Evolutionary conservation across 2,888 invertebrate species (phyloP).

Genomic region (Cantharis nigra): DNA sequence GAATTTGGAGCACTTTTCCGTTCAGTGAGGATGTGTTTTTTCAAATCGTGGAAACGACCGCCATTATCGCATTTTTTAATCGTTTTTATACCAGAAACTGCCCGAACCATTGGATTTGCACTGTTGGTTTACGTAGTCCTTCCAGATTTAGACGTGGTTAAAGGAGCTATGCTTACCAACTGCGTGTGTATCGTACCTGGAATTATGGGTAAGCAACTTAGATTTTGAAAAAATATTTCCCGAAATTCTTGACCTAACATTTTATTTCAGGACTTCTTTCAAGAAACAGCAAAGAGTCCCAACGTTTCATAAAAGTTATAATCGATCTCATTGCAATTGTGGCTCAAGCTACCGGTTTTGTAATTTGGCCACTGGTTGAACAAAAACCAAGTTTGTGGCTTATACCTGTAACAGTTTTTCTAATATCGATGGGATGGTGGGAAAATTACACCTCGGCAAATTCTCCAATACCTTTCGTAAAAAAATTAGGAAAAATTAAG

Average conservation of each 20-base stretch:
- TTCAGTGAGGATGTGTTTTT: conserved; percentile 84
- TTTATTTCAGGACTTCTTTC: conserved; percentile 72
- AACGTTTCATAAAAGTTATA: conserved; percentile 75
- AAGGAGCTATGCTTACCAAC: conserved; percentile 95
- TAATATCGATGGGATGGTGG: conserved; percentile 96
- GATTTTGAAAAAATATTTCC: too few relatives aligned
- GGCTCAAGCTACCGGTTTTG: conserved; percentile 88
- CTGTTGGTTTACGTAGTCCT: conserved; percentile 86
- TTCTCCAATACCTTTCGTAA: conserved; percentile 79
- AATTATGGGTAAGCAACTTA: conserved; percentile 59
- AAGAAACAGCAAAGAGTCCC: conserved; percentile 79
- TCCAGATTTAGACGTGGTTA: conserved; percentile 91
- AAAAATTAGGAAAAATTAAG: conserved; percentile 76
- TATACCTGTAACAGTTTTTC: conserved; percentile 81
- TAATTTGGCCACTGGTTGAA: conserved; percentile 88
- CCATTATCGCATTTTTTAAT: conserved; percentile 66
- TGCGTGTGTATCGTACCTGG: conserved; percentile 93
- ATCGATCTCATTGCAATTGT: conserved; percentile 85
- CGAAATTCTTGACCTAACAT: too few relatives aligned
- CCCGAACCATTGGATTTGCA: conserved; percentile 86
- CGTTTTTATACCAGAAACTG: conserved; percentile 82
- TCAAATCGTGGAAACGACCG: conserved; percentile 84
- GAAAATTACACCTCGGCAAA: conserved; percentile 92
- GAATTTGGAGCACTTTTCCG: conserved; percentile 87
- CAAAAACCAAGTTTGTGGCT: conserved; percentile 79